phyloP scores from a whole-genome alignment of 2,888 invertebrate species.

The Allacma fusca region DNA sequence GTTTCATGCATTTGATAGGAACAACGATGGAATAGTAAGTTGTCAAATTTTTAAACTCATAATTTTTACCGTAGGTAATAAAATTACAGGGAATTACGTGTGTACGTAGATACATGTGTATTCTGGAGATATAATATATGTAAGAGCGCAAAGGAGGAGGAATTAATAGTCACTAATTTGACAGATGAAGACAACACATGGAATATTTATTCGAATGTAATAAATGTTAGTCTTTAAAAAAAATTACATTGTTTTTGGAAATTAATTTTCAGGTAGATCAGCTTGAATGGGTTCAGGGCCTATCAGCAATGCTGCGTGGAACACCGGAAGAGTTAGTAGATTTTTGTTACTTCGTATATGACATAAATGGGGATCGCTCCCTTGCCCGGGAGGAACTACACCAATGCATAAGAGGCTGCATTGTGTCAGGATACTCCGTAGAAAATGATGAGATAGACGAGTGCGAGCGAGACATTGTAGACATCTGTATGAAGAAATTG shows the following conservation, averaged over 20 bases:
- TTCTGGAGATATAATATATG: too few species aligned
- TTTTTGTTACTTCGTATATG: conserved; percentile 46
- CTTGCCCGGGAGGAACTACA: conserved; percentile 57
- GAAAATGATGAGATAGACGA: conserved; percentile 58
- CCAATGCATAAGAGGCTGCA: conserved; percentile 57
- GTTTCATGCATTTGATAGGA: conserved; percentile 55
- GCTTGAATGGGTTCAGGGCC: conserved; percentile 53
- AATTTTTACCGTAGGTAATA: too few species aligned
- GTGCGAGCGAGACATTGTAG: conserved; percentile 58
- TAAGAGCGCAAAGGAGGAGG: too few species aligned
- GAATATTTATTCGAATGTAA: too few species aligned
- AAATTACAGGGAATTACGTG: too few species aligned
- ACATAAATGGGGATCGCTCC: conserved; percentile 57
- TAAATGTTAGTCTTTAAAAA: too few species aligned
- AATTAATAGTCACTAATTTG: too few species aligned
- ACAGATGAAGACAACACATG: too few species aligned
- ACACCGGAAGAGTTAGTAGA: conserved; percentile 52
- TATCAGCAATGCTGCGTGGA: conserved; percentile 57
- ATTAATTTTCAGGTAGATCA: conserved; percentile 40
- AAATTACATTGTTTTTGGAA: too few species aligned
- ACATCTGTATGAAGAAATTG: conserved; percentile 52
- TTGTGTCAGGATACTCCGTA: conserved; percentile 54
- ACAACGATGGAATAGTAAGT: conserved; percentile 55
- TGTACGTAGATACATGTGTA: too few species aligned
- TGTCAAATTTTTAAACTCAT: too few species aligned